Evolutionary conservation across 1,140 invertebrate species (phyloP), one percentile per base, ranked within the genome.

Genomic region (Meloidogyne floridensis): DNA sequence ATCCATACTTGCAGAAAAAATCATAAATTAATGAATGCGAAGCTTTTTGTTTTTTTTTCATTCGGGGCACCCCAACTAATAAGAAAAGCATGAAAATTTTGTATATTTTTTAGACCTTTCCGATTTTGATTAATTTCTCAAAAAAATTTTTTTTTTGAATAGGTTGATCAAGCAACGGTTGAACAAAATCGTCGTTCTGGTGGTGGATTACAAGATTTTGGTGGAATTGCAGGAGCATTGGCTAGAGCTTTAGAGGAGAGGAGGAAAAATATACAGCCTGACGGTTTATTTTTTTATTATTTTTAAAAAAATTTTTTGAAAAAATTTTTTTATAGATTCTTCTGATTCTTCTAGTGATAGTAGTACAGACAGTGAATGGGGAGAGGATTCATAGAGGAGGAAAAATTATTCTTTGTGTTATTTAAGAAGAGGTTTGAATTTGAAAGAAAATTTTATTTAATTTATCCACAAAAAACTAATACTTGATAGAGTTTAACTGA

Each of bases 151-250:
- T 54, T 54, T 15, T 80, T 78, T 15, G 53, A 75, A 86, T 70
- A 85, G 84, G 82, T 85, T 13, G 84, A 85, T 59, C 47, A 69
- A 80, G 5, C 56, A 7, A 84, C 87, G 47, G 69, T 73, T n/a
- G 75, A 71, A 56, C 42, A 76, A 65, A 85, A 86, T 72, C 76
- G 84, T 18, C 85, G 85, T 65, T 85, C 84, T 15, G 53, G 13
- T 7, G 42, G 72, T 20, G 70, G 54, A 18, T 11, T 84, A 15
- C 59, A 75, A 71, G 85, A 85, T 32, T 70, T 86, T 32, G 84
- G 84, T 13, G 84, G 84, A n/a, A 86, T 85, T 43, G 84, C 84
- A n/a, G 84, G 84, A 18, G 84, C 84, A 6, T 84, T 85, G 47
- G 84, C 84, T 2, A 74, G 85, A 43, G 84, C 84, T 47, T 72